Conservation (phyloP, 2,113 vertebrate genomes). For the Sylvietta virens region DNA sequence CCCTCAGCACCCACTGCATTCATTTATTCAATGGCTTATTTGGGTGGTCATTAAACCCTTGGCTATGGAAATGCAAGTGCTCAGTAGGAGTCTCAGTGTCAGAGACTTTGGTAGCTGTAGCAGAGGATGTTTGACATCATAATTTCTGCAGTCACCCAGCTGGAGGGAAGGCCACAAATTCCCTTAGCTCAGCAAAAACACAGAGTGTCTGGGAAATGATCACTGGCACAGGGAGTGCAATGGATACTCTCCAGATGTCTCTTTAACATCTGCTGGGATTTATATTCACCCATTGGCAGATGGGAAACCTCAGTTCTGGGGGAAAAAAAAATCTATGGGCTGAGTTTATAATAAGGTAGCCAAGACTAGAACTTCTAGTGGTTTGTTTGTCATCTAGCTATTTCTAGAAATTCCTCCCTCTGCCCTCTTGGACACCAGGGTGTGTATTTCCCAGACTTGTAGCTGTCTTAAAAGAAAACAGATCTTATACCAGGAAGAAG, state of each 20-base stretch:
- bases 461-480: slow-evolving; percentile 14
- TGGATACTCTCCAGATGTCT: slow-evolving; percentile 24
- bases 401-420: slow-evolving; percentile 15
- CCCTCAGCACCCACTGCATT: neutral
- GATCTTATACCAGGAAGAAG: neutral
- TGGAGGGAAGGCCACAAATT: neutral
- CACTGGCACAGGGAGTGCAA: neutral
- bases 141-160: neutral
- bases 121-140: neutral
- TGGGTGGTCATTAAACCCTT: neutral
- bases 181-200: neutral
- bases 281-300: neutral
- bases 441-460: neutral
- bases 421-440: slow-evolving; percentile 1
- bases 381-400: slow-evolving; percentile 24
- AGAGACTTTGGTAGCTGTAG: neutral
- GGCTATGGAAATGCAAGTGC: neutral
- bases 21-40: neutral
- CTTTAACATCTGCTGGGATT: neutral
- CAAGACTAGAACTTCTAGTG: slow-evolving; percentile 17
- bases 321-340: neutral
- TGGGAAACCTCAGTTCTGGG: slow-evolving; percentile 13
- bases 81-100: neutral
- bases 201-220: neutral
- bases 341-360: slow-evolving; percentile 29